phyloP scores from a whole-genome alignment of 2,888 invertebrate species.

The Coronaproctus castanopsis region DNA sequence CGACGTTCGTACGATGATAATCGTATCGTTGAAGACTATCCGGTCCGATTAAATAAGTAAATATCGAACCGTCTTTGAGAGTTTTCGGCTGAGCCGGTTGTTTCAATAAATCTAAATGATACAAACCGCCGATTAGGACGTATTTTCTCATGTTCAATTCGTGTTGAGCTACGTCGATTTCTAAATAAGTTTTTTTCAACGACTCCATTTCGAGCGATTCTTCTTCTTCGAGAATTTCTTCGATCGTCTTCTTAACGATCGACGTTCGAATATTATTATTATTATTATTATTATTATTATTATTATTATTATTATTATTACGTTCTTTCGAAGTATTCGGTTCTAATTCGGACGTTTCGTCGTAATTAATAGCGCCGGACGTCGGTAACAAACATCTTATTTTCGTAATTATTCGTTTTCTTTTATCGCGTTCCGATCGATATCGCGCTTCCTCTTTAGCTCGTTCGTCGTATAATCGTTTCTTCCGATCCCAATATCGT shows the following conservation, averaged over 20 bases:
- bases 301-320: background rate
- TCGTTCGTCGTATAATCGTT: background rate
- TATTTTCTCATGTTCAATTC: slow-evolving; percentile 47
- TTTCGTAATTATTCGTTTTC: slow-evolving; percentile 6
- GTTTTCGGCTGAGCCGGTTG: slow-evolving; percentile 51
- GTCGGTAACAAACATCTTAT: slow-evolving; percentile 5
- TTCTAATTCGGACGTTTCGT: background rate
- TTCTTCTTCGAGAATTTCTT: slow-evolving; percentile 3
- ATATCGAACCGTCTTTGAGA: slow-evolving; percentile 16
- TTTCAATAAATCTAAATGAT: slow-evolving; percentile 46
- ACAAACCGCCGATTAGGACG: slow-evolving; percentile 53
- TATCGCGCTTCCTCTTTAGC: slow-evolving; percentile 8
- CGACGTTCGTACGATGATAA: slow-evolving; percentile 40
- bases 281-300: background rate
- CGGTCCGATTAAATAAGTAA: slow-evolving; percentile 15
- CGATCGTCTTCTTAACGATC: background rate
- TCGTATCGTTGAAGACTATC: slow-evolving; percentile 21
- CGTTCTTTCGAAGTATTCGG: background rate
- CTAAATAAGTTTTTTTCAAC: background rate
- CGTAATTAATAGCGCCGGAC: background rate
- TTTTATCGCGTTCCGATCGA: slow-evolving; percentile 10
- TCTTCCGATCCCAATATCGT: slow-evolving; percentile 8
- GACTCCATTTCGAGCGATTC: background rate
- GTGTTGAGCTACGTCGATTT: background rate
- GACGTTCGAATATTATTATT: background rate